A percentile compares a stretch with the other conserved stretches of the same genome.
Conservation (phyloP, 2,888 invertebrate species). For the Cylloceria caligata region DNA sequence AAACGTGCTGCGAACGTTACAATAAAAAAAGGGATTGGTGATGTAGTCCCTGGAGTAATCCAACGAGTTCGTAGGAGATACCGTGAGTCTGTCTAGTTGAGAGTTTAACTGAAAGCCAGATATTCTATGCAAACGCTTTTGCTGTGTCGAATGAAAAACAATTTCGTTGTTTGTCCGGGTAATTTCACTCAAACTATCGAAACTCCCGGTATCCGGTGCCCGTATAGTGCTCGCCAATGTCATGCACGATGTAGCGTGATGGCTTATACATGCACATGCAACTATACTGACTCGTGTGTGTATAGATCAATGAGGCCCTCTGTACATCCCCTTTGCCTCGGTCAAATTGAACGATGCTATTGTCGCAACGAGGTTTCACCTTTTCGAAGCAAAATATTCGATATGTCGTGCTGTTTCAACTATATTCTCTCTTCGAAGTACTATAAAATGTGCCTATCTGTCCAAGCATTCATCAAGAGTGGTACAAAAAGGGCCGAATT, state of each 20-base stretch:
- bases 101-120: slow-evolving; percentile 33
- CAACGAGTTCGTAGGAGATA: slow-evolving; percentile 16
- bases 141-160: slow-evolving; percentile 47
- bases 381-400: background rate
- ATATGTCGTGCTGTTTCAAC: background rate
- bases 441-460: background rate
- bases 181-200: slow-evolving; percentile 47
- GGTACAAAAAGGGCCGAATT: no score
- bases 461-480: background rate
- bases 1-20: no score
- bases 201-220: slow-evolving; percentile 16
- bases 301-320: slow-evolving; percentile 1
- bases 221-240: slow-evolving; percentile 33
- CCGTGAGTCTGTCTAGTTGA: slow-evolving; percentile 18
- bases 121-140: slow-evolving; percentile 50
- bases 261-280: slow-evolving; percentile 13
- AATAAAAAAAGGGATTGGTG: slow-evolving; percentile 24
- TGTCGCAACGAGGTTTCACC: slow-evolving; percentile 4
- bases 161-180: slow-evolving; percentile 54
- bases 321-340: background rate
- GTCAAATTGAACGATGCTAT: slow-evolving; percentile 22
- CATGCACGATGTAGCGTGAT: slow-evolving; percentile 39
- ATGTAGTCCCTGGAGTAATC: slow-evolving; percentile 32
- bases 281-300: background rate
- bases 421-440: background rate